Evolutionary conservation across 1,140 invertebrate genomes (phyloP), one percentile per base, ranked within the genome.

Genomic region (Cydia splendana): DNA sequence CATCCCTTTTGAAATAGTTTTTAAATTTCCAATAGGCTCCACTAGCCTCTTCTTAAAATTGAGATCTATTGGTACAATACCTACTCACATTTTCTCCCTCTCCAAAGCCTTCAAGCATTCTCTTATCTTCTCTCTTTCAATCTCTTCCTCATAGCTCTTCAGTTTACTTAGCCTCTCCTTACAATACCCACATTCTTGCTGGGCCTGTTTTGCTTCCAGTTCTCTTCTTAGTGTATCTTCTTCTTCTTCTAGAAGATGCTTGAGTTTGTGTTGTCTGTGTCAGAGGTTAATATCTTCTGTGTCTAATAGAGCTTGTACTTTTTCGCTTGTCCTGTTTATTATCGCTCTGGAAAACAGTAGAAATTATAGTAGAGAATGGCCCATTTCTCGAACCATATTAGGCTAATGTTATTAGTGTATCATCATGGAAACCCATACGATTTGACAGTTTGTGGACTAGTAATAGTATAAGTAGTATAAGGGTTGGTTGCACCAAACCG

Each of bases 61-160:
- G 30, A 30, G 30, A 4, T 30, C 30, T 30, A 30, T 30, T 30
- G 3, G 30, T 2, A 30, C 30, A 30, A 30, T 1, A 34, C 34
- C 34, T 6, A 34, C 86, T 87, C 78, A 91, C 91, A 93, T 91
- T 85, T 90, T 90, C 45, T 93, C 87, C 62, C 86, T 88, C 75
- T 90, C 88, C 73, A 91, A 81, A 9, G 90, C 89, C 62, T 85
- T 91, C 53, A 87, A 78, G 79, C 88, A 91, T 57, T 86, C 82
- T 30, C 81, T 75, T 30, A 85, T 73, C 48, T 85, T 90, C 75
- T 91, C 85, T 48, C 81, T 81, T 74, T 90, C 86, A 65, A 93
- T 81, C 12, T 88, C 84, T 79, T 89, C 81, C 74, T 86, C 76
- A 53, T 87, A 87, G 9, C 83, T 84, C 30, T 83, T 75, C 48